These are phyloP conservation scores for Lepidothrix coronata DNA, from an alignment of 2,113 vertebrate genomes.

Conservation along the genomic window DNA sequence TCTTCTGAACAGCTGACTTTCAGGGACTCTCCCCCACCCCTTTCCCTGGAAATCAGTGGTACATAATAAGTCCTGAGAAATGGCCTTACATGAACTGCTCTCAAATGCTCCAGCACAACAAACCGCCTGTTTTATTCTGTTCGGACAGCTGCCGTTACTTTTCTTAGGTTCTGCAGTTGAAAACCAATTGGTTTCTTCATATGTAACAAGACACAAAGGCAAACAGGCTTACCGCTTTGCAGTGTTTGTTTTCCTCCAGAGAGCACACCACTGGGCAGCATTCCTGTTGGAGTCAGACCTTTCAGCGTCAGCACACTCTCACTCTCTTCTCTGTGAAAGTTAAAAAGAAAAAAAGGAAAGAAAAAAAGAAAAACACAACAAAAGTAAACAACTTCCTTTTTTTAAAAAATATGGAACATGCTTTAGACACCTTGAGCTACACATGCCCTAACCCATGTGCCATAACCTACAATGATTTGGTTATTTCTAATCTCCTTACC, in stretches of 20 bases:
- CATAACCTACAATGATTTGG: background rate
- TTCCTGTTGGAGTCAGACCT: conserved; percentile 95
- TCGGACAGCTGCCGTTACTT: background rate
- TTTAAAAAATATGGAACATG: rapidly evolving
- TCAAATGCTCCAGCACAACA: background rate
- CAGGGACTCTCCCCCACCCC: rapidly evolving
- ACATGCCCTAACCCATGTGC: too few relatives aligned
- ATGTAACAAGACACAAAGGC: background rate
- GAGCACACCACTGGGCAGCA: conserved; percentile 96
- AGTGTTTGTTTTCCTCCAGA: conserved; percentile 97
- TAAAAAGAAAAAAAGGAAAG: background rate
- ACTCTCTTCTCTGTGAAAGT: conserved; percentile 89
- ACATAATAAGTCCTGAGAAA: background rate
- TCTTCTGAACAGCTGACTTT: background rate
- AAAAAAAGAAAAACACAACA: background rate
- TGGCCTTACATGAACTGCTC: background rate
- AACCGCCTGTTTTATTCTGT: background rate
- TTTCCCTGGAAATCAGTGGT: background rate
- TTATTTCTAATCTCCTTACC: background rate
- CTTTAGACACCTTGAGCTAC: background rate
- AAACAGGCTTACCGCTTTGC: conserved; percentile 90
- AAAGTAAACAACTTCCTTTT: background rate
- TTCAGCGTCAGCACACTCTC: conserved; percentile 98
- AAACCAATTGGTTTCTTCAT: background rate
- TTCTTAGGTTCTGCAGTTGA: background rate